These are phyloP conservation scores for Rachycentron canadum DNA, from an alignment of 2,797 vertebrate species.

Conservation along the genomic window DNA sequence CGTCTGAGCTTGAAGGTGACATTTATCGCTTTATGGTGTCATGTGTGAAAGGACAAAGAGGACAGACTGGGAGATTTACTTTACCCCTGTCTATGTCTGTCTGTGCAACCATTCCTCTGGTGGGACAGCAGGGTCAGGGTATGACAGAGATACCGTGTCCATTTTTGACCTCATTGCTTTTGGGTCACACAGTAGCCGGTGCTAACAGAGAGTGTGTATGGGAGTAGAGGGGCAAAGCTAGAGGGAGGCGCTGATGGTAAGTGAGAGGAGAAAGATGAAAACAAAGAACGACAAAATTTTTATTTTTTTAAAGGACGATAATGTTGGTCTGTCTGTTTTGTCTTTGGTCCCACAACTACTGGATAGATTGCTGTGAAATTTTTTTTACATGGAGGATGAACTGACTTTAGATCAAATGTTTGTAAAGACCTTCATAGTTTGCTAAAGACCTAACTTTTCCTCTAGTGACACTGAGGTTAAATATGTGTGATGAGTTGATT, in stretches of 20 bases:
- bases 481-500: too few relatives aligned
- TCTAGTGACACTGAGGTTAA: too few relatives aligned
- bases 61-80: slow-evolving; percentile 40
- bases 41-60: slow-evolving; percentile 38
- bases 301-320: too few relatives aligned
- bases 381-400: too few relatives aligned
- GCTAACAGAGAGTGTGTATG: background rate
- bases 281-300: slow-evolving; percentile 2
- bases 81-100: background rate
- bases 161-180: slow-evolving; percentile 19
- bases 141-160: background rate
- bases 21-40: slow-evolving; percentile 32
- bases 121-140: background rate
- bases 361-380: background rate
- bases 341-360: background rate
- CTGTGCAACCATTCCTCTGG: background rate
- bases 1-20: slow-evolving; percentile 35
- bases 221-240: background rate
- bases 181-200: background rate
- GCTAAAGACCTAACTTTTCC: too few relatives aligned
- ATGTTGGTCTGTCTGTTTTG: background rate
- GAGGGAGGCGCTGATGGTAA: background rate
- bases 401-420: too few relatives aligned
- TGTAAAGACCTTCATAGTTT: too few relatives aligned
- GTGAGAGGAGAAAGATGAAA: slow-evolving; percentile 2